Conservation (phyloP, 2,113 vertebrate genomes). For the Entomyzon cyanotis region DNA sequence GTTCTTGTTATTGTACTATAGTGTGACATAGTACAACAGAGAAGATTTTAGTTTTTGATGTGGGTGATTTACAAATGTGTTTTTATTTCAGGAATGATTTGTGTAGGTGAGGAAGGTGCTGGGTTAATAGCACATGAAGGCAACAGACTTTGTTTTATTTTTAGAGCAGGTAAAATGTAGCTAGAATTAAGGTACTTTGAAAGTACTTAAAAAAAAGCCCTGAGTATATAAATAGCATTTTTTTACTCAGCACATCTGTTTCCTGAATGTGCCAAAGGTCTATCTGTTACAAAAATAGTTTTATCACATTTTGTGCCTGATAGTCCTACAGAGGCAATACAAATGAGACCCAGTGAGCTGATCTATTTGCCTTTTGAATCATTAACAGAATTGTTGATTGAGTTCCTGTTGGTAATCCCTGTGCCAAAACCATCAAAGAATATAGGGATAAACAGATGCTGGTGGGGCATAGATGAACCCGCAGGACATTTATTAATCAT, state of each 20-base stretch:
- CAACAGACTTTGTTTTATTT: neutral
- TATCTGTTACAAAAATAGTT: conserved; percentile 24
- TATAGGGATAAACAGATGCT: conserved; percentile 61
- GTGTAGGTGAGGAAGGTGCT: neutral
- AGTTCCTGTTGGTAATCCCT: conserved; percentile 61
- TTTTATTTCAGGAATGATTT: neutral
- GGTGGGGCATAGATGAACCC: conserved; percentile 58
- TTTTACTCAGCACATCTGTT: conserved; percentile 31
- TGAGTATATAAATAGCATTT: neutral
- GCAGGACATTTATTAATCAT: conserved; percentile 60
- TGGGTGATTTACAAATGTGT: neutral
- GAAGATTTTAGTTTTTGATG: neutral
- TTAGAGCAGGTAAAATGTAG: neutral
- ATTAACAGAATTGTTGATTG: conserved; percentile 66
- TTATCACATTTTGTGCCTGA: neutral
- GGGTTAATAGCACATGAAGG: neutral
- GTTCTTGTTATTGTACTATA: neutral
- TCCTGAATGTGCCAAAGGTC: conserved; percentile 20
- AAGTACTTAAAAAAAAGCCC: neutral
- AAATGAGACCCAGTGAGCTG: conserved; percentile 29
- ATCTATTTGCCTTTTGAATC: conserved; percentile 67
- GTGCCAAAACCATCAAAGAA: conserved; percentile 63
- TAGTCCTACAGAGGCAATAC: conserved; percentile 38
- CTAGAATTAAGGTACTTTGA: neutral
- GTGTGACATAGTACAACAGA: neutral